These are phyloP conservation scores for Hemicentrotus pulcherrimus DNA, from an alignment of 35 echinoderm and acorn worm genomes.

Conservation along the genomic window DNA sequence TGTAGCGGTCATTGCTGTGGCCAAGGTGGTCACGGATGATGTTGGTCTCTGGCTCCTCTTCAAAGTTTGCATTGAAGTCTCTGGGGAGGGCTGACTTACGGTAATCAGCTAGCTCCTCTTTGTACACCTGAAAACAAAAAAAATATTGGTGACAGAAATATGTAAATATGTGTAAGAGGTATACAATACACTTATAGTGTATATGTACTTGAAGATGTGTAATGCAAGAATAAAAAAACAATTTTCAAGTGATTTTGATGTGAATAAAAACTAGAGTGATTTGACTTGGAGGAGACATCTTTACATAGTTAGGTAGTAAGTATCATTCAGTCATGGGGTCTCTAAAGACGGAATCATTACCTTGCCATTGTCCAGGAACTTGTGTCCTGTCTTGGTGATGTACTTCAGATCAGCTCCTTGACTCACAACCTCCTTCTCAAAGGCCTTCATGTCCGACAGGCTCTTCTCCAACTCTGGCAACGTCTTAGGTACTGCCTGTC, in stretches of 20 bases:
- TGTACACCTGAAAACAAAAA: conserved; percentile 62
- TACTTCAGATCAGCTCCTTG: conserved; percentile 94
- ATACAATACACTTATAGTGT: too few species aligned
- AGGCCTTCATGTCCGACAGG: conserved; percentile 63
- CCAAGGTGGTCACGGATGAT: conserved; percentile 63
- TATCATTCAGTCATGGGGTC: background rate
- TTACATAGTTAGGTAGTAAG: background rate
- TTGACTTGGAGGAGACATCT: too few species aligned
- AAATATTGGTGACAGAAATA: background rate
- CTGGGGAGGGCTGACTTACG: conserved; percentile 76
- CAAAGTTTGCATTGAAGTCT: conserved; percentile 79
- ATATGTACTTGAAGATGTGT: too few species aligned
- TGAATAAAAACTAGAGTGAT: too few species aligned
- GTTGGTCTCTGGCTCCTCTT: conserved; percentile 80
- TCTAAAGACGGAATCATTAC: conserved; percentile 29
- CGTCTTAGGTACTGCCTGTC: conserved; percentile 52
- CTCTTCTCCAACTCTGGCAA: conserved; percentile 66
- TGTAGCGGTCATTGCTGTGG: conserved; percentile 78
- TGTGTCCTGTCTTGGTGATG: conserved; percentile 89
- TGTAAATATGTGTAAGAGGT: background rate
- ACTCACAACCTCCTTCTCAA: conserved; percentile 83
- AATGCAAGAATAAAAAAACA: too few species aligned
- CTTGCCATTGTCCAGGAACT: conserved; percentile 92
- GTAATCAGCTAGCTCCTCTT: conserved; percentile 90
- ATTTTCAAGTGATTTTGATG: too few species aligned